These are phyloP conservation scores for Aphidius colemani DNA, from an alignment of 2,888 invertebrate genomes.

Conservation along the genomic window DNA sequence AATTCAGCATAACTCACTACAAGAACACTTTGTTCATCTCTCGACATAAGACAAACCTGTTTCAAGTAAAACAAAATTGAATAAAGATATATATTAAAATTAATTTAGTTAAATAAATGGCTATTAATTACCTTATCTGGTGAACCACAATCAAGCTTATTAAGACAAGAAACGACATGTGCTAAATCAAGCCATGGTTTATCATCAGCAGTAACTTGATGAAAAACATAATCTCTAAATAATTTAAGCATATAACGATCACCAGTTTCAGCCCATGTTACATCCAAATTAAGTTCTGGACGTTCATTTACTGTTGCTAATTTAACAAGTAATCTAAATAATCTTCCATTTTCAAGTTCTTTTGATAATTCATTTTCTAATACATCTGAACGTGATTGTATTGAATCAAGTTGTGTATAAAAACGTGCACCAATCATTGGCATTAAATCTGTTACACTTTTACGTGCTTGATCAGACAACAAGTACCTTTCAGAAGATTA, in stretches of 20 bases:
- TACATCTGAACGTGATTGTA: conserved; percentile 85
- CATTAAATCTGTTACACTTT: conserved; percentile 95
- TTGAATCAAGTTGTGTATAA: conserved; percentile 92
- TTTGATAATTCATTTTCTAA: conserved; percentile 89
- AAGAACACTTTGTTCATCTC: conserved; percentile 94
- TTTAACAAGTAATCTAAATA: conserved; percentile 89
- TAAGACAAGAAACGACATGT: conserved; percentile 91
- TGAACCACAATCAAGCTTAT: conserved; percentile 86
- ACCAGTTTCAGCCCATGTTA: conserved; percentile 96
- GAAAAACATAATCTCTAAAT: conserved; percentile 97
- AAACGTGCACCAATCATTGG: conserved; percentile 98
- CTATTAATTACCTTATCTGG: conserved; percentile 67
- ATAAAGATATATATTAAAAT: no score
- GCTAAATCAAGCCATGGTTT: conserved; percentile 96
- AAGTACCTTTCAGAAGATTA: conserved; percentile 68
- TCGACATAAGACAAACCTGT: conserved; percentile 91
- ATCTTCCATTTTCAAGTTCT: conserved; percentile 93
- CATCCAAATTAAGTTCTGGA: conserved; percentile 92
- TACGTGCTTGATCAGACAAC: conserved; percentile 69
- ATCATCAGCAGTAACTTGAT: conserved; percentile 90
- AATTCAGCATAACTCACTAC: conserved; percentile 95
- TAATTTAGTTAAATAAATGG: no score
- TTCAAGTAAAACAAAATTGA: conserved; percentile 11
- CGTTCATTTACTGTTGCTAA: conserved; percentile 93
- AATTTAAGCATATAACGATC: conserved; percentile 98